These are phyloP conservation scores for Hyposoter dolosus DNA, from an alignment of 2,888 invertebrate species.

Conservation along the genomic window DNA sequence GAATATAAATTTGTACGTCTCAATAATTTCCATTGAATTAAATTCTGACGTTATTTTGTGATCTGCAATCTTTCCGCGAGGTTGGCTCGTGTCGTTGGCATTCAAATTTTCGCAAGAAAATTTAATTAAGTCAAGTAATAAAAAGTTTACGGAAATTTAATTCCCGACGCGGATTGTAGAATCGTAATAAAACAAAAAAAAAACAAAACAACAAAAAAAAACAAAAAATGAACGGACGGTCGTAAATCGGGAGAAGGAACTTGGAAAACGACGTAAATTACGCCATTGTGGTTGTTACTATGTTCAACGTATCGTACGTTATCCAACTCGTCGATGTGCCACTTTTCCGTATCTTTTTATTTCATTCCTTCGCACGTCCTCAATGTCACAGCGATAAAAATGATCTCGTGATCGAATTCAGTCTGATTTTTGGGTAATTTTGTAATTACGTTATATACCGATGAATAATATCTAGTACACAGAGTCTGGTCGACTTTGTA, in stretches of 20 bases:
- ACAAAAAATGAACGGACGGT: no score
- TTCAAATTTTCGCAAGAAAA: background rate
- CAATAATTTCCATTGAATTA: background rate
- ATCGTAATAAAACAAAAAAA: no score
- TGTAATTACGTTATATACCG: background rate
- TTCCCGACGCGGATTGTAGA: background rate
- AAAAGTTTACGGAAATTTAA: no score
- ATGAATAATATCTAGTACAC: background rate
- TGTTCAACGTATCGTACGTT: background rate
- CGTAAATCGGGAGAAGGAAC: no score
- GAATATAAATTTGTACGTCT: background rate
- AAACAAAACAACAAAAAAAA: no score
- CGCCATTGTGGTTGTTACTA: background rate
- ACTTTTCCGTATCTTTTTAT: conserved; percentile 2
- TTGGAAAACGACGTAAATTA: background rate
- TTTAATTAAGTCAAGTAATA: background rate
- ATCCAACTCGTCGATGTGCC: background rate
- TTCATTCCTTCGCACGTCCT: background rate
- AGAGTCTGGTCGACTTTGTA: conserved; percentile 6
- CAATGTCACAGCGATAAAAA: conserved; percentile 19
- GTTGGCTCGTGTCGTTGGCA: background rate
- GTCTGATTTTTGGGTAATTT: conserved; percentile 28
- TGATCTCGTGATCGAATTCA: background rate
- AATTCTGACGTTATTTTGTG: background rate
- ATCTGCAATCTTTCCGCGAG: background rate